These are phyloP conservation scores for Callorhinus ursinus DNA, from an alignment of 2,113 vertebrate species.

Conservation along the genomic window DNA sequence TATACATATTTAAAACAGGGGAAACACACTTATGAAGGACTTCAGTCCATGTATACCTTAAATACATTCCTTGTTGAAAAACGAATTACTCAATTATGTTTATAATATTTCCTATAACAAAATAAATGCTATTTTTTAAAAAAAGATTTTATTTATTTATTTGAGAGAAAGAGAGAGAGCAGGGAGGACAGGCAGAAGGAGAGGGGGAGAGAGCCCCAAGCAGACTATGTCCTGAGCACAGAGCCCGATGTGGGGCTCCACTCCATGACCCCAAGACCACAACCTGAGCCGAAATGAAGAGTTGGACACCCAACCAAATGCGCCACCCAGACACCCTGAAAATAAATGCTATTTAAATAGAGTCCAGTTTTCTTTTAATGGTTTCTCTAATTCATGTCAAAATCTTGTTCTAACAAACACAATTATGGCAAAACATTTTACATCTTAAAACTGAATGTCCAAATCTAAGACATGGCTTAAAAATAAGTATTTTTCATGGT, in stretches of 20 bases:
- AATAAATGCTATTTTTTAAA: neutral
- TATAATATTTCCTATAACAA: conserved; percentile 39
- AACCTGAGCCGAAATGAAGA: neutral
- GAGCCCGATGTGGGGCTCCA: neutral
- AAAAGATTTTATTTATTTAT: neutral
- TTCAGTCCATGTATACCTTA: neutral
- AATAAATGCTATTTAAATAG: conserved; percentile 18
- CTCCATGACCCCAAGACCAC: neutral
- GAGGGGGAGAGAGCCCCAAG: neutral
- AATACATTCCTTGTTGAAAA: conserved; percentile 54
- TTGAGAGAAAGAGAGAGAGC: neutral
- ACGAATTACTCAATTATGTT: conserved; percentile 21
- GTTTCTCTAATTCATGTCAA: conserved; percentile 43
- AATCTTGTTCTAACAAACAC: conserved; percentile 42
- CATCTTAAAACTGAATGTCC: conserved; percentile 51
- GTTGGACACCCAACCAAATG: neutral
- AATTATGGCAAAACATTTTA: conserved; percentile 33
- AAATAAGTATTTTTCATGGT: conserved; percentile 26
- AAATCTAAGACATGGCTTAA: conserved; percentile 42
- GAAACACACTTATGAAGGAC: conserved; percentile 25
- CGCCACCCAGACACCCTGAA: neutral
- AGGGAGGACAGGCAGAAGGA: neutral
- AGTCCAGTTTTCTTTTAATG: neutral
- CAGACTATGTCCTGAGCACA: neutral
- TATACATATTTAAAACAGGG: neutral